These are phyloP conservation scores for Cancer borealis DNA, from an alignment of 2,888 invertebrate species.

Conservation along the genomic window DNA sequence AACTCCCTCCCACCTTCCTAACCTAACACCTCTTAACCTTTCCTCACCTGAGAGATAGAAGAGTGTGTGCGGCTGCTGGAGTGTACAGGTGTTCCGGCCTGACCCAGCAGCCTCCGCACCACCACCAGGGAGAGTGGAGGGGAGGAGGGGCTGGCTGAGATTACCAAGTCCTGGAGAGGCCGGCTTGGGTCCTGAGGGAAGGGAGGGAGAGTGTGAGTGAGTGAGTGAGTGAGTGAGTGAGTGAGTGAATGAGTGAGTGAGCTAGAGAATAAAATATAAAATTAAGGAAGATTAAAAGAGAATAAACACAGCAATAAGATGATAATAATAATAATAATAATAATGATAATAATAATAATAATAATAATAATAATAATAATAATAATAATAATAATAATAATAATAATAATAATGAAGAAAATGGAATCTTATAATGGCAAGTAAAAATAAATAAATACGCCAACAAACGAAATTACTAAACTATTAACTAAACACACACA, in stretches of 20 bases:
- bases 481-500: background rate
- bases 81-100: constrained; percentile 62
- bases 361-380: background rate
- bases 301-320: background rate
- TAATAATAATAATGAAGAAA: background rate
- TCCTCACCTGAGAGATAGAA: constrained; percentile 46
- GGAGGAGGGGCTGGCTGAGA: constrained; percentile 60
- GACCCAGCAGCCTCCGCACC: constrained; percentile 46
- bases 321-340: background rate
- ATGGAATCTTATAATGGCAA: background rate
- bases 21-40: too few relatives aligned
- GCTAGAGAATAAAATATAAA: background rate
- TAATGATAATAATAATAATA: constrained; percentile 20
- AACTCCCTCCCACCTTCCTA: too few relatives aligned
- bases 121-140: constrained; percentile 66
- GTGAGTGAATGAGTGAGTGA: background rate
- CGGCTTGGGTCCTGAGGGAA: background rate
- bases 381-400: background rate
- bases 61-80: constrained; percentile 55
- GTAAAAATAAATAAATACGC: too few relatives aligned
- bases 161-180: constrained; percentile 71
- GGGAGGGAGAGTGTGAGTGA: constrained; percentile 15
- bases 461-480: background rate
- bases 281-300: background rate
- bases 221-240: constrained; percentile 30